Percentiles rank a stretch among this genome's conserved stretches.
These are phyloP conservation scores for Caenorhabditis afra DNA, from an alignment of 2,888 invertebrate species.

Conservation along the genomic window DNA sequence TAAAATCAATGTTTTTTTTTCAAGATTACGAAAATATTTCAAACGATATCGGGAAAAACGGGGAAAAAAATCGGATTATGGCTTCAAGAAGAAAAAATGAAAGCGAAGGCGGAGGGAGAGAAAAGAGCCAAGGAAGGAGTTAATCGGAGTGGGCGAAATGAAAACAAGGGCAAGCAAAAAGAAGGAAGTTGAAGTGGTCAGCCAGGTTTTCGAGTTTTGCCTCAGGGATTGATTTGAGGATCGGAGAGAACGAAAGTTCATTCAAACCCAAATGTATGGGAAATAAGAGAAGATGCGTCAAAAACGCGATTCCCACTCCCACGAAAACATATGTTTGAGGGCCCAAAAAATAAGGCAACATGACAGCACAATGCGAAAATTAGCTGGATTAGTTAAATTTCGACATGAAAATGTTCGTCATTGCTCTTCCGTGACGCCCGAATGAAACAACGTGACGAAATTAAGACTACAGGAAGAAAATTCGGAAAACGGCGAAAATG, in stretches of 20 bases:
- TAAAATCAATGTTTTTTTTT: constrained; percentile 1
- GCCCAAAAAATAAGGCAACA: neutral
- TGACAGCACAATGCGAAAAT: constrained; percentile 8
- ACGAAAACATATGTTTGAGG: neutral
- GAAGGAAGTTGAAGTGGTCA: constrained; percentile 39
- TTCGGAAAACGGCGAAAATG: constrained; percentile 10
- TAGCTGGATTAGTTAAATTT: constrained; percentile 28
- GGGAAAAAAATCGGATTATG: constrained; percentile 24
- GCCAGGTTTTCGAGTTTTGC: constrained; percentile 6
- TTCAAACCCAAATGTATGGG: too few species aligned
- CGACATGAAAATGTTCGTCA: constrained; percentile 32
- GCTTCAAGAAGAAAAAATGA: constrained; percentile 28
- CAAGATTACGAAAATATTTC: constrained; percentile 29
- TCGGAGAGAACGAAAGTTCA: constrained; percentile 30
- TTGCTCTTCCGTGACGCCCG: neutral
- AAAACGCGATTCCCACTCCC: neutral
- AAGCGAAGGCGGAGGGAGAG: neutral
- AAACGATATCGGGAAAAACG: constrained; percentile 11
- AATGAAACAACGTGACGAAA: constrained; percentile 19
- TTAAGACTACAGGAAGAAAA: constrained; percentile 21
- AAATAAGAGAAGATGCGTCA: neutral
- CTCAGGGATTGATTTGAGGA: constrained; percentile 24
- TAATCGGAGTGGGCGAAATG: constrained; percentile 26
- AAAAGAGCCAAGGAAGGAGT: constrained; percentile 4
- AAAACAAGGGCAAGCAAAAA: constrained; percentile 41